Evolutionary conservation across 2,888 invertebrate genomes (phyloP).

Genomic region (Eilema caniola): DNA sequence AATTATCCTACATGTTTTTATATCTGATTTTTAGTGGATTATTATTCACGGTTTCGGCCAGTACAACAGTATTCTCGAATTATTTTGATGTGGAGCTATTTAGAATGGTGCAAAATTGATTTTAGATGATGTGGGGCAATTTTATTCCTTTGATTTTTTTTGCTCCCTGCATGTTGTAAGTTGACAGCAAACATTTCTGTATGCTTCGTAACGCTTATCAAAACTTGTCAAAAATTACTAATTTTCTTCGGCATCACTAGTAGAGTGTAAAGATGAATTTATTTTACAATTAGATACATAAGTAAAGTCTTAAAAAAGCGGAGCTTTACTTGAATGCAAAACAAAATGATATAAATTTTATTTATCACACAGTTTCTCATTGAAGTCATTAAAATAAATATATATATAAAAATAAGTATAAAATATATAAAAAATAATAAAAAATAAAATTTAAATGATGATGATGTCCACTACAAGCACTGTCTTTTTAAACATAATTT

Average conservation of each 20-base stretch:
- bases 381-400: background rate
- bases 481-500: too few relatives aligned
- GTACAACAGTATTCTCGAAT: conserved; percentile 58
- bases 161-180: background rate
- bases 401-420: too few relatives aligned
- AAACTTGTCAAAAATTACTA: background rate
- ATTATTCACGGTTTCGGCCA: conserved; percentile 81
- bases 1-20: conserved; percentile 86
- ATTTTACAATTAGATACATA: too few relatives aligned
- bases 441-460: too few relatives aligned
- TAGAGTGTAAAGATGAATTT: background rate
- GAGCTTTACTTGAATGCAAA: too few relatives aligned
- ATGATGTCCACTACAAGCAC: too few relatives aligned
- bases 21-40: conserved; percentile 83
- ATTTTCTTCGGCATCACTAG: background rate
- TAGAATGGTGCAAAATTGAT: conserved; percentile 34
- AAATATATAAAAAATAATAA: too few relatives aligned
- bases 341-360: background rate
- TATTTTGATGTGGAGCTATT: conserved; percentile 43
- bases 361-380: background rate
- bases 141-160: background rate
- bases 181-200: background rate
- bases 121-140: conserved; percentile 18
- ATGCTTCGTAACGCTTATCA: background rate
- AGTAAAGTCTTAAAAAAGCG: background rate